These are phyloP conservation scores for Parasteatoda lunata DNA, from an alignment of 2,888 invertebrate species.

Conservation along the genomic window DNA sequence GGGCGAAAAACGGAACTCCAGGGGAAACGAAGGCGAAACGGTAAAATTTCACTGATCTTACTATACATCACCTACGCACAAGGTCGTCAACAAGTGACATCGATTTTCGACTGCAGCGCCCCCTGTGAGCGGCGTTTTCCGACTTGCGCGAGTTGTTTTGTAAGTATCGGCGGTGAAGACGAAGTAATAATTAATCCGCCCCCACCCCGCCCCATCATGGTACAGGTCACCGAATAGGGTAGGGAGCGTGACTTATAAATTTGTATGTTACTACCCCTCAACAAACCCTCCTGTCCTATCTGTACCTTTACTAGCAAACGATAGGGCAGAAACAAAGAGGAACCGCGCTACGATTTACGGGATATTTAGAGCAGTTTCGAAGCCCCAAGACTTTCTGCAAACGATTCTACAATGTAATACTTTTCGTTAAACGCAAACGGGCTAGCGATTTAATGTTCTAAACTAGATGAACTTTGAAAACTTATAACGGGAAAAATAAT, in stretches of 20 bases:
- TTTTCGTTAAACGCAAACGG: neutral
- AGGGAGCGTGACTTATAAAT: slow-evolving; percentile 55
- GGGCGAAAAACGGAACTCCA: no score
- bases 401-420: neutral
- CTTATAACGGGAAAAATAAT: no score
- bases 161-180: slow-evolving; percentile 59
- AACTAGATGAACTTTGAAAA: no score
- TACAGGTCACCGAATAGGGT: slow-evolving; percentile 37
- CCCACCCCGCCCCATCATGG: slow-evolving; percentile 12
- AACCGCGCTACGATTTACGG: neutral
- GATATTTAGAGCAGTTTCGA: neutral
- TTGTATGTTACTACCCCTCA: neutral
- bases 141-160: slow-evolving; percentile 57
- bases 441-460: no score
- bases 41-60: slow-evolving; percentile 32
- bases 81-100: slow-evolving; percentile 69
- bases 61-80: slow-evolving; percentile 67
- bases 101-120: slow-evolving; percentile 66
- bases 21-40: neutral
- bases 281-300: slow-evolving; percentile 7
- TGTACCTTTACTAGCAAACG: neutral
- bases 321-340: neutral
- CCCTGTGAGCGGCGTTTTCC: slow-evolving; percentile 45
- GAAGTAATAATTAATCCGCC: slow-evolving; percentile 65
- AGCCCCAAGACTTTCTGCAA: neutral